These are phyloP conservation scores for Sminthurinus aureus DNA, from an alignment of 2,888 invertebrate genomes.

Conservation along the genomic window DNA sequence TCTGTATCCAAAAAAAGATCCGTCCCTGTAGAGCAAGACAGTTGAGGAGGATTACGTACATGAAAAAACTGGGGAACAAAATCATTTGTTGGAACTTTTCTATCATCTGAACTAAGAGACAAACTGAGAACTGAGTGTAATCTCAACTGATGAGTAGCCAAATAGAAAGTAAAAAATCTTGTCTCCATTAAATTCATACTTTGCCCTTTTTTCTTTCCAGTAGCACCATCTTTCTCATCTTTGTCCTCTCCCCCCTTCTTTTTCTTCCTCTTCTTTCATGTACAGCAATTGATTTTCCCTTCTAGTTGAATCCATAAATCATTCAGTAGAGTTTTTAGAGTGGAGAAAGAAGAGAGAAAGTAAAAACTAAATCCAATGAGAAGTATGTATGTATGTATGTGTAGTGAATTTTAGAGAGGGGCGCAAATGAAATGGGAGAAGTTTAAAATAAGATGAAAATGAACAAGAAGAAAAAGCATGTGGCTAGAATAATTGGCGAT, in stretches of 20 bases:
- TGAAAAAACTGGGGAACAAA: conserved; percentile 44
- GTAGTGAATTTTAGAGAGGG: neutral
- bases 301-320: conserved; percentile 53
- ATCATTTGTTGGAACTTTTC: conserved; percentile 49
- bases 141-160: conserved; percentile 49
- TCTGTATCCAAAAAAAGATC: conserved; percentile 42
- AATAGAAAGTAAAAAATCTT: conserved; percentile 49
- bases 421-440: neutral
- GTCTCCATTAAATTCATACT: conserved; percentile 49
- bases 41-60: conserved; percentile 32
- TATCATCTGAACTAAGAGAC: conserved; percentile 40
- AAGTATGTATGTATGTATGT: neutral
- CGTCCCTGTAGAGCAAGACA: conserved; percentile 23
- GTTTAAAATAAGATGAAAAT: conserved; percentile 7
- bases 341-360: conserved; percentile 5
- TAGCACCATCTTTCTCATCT: neutral
- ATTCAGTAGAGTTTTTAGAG: conserved; percentile 33
- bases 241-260: conserved; percentile 13
- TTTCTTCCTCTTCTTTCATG: neutral
- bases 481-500: conserved; percentile 6
- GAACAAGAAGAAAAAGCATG: conserved; percentile 16
- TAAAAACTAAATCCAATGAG: neutral
- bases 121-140: conserved; percentile 36
- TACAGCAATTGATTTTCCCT: conserved; percentile 49
- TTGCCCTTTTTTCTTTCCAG: conserved; percentile 30